Percentiles rank a stretch among this genome's conserved stretches.
These are phyloP conservation scores for Ochropleura leucogaster DNA, from an alignment of 2,888 invertebrate genomes.

Conservation along the genomic window DNA sequence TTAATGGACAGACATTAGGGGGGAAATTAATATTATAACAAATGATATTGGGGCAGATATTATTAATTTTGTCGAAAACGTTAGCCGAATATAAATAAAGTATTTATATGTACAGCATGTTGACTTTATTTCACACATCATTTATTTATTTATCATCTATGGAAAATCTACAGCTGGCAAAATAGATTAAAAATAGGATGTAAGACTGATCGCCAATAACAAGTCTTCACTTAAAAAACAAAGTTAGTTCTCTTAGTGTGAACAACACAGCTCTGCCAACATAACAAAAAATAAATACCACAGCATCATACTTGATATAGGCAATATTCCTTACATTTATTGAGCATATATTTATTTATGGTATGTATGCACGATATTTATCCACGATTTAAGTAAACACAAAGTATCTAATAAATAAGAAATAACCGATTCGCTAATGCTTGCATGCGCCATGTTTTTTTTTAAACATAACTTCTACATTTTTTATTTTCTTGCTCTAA, in stretches of 20 bases:
- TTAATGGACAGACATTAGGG: slow-evolving; percentile 50
- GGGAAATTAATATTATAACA: slow-evolving; percentile 60
- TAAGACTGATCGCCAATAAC: too few relatives aligned
- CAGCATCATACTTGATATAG: too few relatives aligned
- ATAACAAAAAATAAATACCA: too few relatives aligned
- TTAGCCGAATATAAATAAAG: slow-evolving; percentile 60
- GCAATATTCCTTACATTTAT: too few relatives aligned
- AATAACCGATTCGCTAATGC: not conserved
- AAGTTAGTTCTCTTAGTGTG: too few relatives aligned
- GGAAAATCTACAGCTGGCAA: too few relatives aligned
- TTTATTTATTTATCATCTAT: too few relatives aligned
- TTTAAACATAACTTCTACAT: not conserved
- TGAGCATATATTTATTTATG: too few relatives aligned
- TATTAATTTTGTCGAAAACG: slow-evolving; percentile 57
- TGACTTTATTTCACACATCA: slow-evolving; percentile 12
- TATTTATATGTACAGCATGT: slow-evolving; percentile 56
- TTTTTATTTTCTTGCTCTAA: slow-evolving; percentile 2
- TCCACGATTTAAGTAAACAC: not conserved
- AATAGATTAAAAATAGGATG: too few relatives aligned
- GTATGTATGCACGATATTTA: too few relatives aligned
- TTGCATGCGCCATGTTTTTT: not conserved
- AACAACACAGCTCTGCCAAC: too few relatives aligned
- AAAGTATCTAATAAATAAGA: not conserved
- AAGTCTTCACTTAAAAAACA: too few relatives aligned
- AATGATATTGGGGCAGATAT: slow-evolving; percentile 59